These are phyloP conservation scores for Decapterus maruadsi DNA, from an alignment of 2,797 vertebrate species.

Conservation along the genomic window DNA sequence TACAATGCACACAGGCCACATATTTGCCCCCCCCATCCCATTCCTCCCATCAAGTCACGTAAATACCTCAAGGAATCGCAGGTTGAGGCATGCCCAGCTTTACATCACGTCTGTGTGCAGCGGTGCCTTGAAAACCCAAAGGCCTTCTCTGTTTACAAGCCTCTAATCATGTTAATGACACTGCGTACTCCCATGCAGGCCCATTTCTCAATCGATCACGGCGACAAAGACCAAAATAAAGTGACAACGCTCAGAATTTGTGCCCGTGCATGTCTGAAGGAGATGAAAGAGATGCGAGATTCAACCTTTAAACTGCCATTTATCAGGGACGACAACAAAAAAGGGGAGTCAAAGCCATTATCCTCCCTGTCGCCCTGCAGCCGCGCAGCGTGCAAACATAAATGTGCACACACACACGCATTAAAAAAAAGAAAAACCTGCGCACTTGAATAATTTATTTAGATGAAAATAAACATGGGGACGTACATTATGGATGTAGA, in stretches of 20 bases:
- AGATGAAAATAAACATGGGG: constrained; percentile 23
- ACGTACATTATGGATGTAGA: constrained; percentile 13
- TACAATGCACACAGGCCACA: constrained; percentile 48
- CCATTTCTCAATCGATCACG: constrained; percentile 58
- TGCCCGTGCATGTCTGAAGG: constrained; percentile 43
- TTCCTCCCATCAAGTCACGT: constrained; percentile 10
- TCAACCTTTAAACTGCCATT: constrained; percentile 74
- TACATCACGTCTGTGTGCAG: constrained; percentile 3
- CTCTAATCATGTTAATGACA: constrained; percentile 63
- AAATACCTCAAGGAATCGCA: constrained; percentile 55
- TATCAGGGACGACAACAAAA: constrained; percentile 61
- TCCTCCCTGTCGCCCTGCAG: constrained; percentile 23
- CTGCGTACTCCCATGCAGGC: constrained; percentile 15
- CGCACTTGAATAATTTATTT: constrained; percentile 54
- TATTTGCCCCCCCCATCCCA: constrained; percentile 47
- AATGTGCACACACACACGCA: constrained; percentile 33
- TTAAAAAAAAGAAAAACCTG: constrained; percentile 1
- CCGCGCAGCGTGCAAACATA: constrained; percentile 29
- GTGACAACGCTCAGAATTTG: constrained; percentile 33
- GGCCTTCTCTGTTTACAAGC: constrained; percentile 58
- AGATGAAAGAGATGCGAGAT: constrained; percentile 61
- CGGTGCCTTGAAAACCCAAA: constrained; percentile 18
- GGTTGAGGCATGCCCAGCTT: constrained; percentile 48
- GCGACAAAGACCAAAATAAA: constrained; percentile 40
- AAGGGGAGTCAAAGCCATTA: constrained; percentile 39